Conservation (phyloP, 2,113 vertebrate genomes). For the Chlorodrepanis virens region DNA sequence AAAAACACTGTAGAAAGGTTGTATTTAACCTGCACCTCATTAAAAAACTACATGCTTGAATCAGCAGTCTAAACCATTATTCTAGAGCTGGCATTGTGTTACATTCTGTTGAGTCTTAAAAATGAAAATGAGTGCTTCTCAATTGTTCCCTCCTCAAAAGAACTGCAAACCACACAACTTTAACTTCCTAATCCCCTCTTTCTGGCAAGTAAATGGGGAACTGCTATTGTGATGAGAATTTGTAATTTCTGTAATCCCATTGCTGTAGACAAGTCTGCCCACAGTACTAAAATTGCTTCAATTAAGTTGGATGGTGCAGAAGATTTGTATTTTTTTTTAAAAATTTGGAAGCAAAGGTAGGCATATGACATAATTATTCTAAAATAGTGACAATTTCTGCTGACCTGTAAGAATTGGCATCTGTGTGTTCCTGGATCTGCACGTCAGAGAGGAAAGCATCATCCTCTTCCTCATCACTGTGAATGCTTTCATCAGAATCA, state of each 20-base stretch:
- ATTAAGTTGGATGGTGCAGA: background rate
- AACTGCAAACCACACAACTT: background rate
- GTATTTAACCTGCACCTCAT: background rate
- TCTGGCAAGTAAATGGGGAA: background rate
- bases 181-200: background rate
- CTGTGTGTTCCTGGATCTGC: constrained; percentile 92
- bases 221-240: background rate
- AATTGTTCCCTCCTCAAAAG: background rate
- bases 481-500: constrained; percentile 94
- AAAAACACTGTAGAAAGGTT: background rate
- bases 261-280: background rate
- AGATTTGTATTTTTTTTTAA: fast-evolving
- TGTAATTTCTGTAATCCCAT: background rate
- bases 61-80: background rate
- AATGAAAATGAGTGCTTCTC: background rate
- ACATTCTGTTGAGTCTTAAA: background rate
- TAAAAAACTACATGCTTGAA: background rate
- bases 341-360: background rate
- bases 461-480: constrained; percentile 91
- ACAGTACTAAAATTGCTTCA: background rate
- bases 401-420: constrained; percentile 95
- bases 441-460: constrained; percentile 91
- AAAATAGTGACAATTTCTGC: background rate
- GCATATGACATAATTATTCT: background rate
- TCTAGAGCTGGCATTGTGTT: background rate